Conservation (phyloP, 1,140 invertebrate species). For the Brachionus calyciflorus region DNA sequence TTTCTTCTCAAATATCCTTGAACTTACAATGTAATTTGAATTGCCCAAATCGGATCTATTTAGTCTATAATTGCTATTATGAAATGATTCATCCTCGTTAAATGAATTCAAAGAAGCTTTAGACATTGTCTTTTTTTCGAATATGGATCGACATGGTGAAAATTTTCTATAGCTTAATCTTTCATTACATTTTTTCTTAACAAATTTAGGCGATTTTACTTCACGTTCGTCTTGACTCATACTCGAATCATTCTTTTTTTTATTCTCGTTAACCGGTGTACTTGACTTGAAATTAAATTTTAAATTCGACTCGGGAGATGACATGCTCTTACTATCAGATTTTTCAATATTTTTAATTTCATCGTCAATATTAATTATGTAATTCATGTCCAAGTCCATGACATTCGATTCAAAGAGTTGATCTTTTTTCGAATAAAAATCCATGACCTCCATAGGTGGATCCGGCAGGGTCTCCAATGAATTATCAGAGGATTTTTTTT, state of each 20-base stretch:
- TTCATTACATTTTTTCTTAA: not conserved
- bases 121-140: constrained; percentile 30
- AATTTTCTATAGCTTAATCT: constrained; percentile 1
- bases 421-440: constrained; percentile 22
- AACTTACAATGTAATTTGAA: constrained; percentile 14
- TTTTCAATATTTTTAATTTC: not conserved
- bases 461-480: not conserved
- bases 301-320: not conserved
- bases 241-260: not conserved
- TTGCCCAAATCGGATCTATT: not conserved
- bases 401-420: constrained; percentile 31
- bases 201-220: not conserved
- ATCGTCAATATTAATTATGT: not conserved
- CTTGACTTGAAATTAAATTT: constrained; percentile 20
- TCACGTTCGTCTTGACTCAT: constrained; percentile 14
- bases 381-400: constrained; percentile 20
- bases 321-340: not conserved
- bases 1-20: constrained; percentile 13
- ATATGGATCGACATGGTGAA: constrained; percentile 17
- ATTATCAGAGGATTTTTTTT: not conserved
- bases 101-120: constrained; percentile 20
- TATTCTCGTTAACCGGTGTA: not conserved
- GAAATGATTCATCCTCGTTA: constrained; percentile 9
- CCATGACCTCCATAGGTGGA: not conserved
- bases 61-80: not conserved